Base-by-base conservation (phyloP, 2,113 vertebrate genomes). In the Pelecanoides urinatrix region DNA sequence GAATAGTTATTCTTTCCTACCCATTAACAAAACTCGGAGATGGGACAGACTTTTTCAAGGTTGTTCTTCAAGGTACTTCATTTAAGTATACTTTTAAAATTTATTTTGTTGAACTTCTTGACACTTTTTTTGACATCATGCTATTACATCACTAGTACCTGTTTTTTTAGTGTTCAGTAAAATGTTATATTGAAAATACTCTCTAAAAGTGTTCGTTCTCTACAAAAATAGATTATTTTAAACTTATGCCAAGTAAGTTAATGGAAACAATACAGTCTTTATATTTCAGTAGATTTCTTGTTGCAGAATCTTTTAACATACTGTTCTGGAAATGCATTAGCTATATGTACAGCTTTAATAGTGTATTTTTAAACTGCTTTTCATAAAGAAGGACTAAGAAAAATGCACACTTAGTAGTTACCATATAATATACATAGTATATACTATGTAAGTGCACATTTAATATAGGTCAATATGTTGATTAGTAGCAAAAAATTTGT, bases 41-140 rank as follows among this genome's bases (percentile, higher is more conserved):
- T 90, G 97, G 95, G 82, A 97, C 58, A 87, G 44, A 96, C 75
- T 85, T 97, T 75, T 95, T 98, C 78, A 98, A 97, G 92, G 61
- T 98, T 83, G 86, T 92, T 78, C 92, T 98, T 71, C 97, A 97
- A 98, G 98, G 98, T 98, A 97, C 47, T 58, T 9, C 23, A 34
- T 91, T 91, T 91, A 79, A 94, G 5, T 71, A 55, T 45, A n/a
- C 2, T 9, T 81, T 87, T 65, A 30, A 38, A 22, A 67, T 82
- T 66, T 56, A 12, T 66, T 79, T 55, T 52, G 11, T 72, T 86
- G 38, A 59, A 49, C 16, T 55, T 73, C n/a, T 20, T 65, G 27
- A 13, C 16, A 2, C 9, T 38, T 82, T 71, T 68, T 53, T 44
- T 30, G 11, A 26, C 14, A 19, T 49, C 5, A 16, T 61, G 12